These are phyloP conservation scores for Neosilurus mollespiculum DNA, from an alignment of 2,797 vertebrate genomes.

Conservation along the genomic window DNA sequence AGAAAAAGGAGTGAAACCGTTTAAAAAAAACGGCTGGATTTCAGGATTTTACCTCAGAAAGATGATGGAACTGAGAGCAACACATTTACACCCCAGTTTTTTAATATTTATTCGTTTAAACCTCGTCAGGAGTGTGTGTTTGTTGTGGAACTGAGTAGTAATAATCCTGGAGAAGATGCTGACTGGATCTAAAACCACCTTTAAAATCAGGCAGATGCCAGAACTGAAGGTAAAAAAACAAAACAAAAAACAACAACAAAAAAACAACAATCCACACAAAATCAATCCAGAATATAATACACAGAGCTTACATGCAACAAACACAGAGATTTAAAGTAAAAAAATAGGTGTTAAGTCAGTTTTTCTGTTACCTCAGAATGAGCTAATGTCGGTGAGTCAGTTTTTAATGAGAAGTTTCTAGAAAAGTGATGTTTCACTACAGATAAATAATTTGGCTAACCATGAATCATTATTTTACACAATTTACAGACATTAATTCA, in stretches of 20 bases:
- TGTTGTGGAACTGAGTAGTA: not conserved
- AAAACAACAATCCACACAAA: not conserved
- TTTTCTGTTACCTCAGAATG: not conserved
- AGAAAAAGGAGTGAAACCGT: not conserved
- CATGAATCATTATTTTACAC: not conserved
- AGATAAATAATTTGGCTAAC: not conserved
- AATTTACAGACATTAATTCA: not conserved
- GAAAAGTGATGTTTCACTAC: not conserved
- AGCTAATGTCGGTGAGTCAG: not conserved
- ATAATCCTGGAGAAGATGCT: constrained; percentile 69
- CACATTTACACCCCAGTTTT: not conserved
- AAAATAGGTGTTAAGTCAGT: not conserved
- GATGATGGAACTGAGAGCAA: not conserved
- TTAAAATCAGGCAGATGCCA: constrained; percentile 83
- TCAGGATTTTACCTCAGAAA: not conserved
- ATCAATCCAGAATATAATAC: no score
- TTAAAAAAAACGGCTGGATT: not conserved
- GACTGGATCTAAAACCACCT: constrained; percentile 80
- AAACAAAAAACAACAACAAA: not conserved
- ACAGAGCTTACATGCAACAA: no score
- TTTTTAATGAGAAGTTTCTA: not conserved
- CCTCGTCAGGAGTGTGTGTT: not conserved
- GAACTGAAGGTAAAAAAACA: constrained; percentile 76
- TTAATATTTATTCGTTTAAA: not conserved
- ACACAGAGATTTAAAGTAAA: not conserved